phyloP scores from a whole-genome alignment of 2,888 invertebrate species.

The Callimorpha dominula region DNA sequence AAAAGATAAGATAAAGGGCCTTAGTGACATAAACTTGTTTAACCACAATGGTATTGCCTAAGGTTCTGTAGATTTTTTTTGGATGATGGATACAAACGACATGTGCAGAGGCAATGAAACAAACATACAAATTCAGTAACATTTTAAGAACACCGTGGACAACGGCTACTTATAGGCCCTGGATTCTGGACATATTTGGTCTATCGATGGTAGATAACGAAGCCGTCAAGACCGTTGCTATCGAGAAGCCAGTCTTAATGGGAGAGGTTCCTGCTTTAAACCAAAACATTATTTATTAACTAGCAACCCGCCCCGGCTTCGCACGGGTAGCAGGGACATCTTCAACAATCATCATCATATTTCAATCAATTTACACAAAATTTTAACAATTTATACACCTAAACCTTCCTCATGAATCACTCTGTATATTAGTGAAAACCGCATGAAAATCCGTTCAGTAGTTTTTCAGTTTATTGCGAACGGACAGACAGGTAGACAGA shows the following conservation, averaged over 20 bases:
- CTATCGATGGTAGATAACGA: background rate
- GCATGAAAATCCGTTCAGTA: no score
- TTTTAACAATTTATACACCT: no score
- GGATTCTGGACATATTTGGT: background rate
- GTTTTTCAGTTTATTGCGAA: no score
- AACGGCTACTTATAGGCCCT: background rate
- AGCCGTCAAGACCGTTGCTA: background rate
- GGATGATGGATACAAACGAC: background rate
- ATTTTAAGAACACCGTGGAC: background rate
- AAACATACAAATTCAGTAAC: background rate
- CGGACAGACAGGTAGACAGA: no score
- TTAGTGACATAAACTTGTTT: background rate
- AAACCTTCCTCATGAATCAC: no score
- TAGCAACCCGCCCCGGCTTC: no score
- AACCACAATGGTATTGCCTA: background rate
- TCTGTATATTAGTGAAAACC: no score
- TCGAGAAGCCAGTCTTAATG: background rate
- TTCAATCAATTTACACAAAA: no score
- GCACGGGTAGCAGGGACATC: no score
- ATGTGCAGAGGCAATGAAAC: background rate
- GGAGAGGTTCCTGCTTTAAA: background rate
- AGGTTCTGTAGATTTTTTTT: background rate
- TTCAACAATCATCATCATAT: no score
- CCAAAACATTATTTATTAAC: background rate
- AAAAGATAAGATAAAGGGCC: background rate